phyloP scores from a whole-genome alignment of 2,113 vertebrate species.

The Misgurnus mizolepis region DNA sequence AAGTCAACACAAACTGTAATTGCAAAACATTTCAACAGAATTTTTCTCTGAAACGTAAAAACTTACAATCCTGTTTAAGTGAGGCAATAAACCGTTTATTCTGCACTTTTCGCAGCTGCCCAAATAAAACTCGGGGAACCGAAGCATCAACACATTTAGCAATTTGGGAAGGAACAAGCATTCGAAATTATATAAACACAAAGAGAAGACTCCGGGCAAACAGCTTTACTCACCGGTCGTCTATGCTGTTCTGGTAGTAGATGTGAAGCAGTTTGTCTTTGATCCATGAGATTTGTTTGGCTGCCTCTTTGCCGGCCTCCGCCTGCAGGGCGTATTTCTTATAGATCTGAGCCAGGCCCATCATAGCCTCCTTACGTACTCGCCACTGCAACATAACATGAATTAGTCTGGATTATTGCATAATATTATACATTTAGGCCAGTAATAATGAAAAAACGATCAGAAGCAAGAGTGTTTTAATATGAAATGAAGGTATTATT shows the following conservation, averaged over 20 bases:
- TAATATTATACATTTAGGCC: neutral
- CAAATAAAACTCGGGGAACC: too few relatives aligned
- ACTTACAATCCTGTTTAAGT: too few relatives aligned
- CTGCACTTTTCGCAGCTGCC: too few relatives aligned
- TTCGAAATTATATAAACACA: too few relatives aligned
- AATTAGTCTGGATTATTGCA: neutral
- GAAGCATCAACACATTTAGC: too few relatives aligned
- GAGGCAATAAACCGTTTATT: too few relatives aligned
- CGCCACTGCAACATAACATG: slow-evolving; percentile 82
- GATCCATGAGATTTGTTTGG: slow-evolving; percentile 98
- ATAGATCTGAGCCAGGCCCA: slow-evolving; percentile 98
- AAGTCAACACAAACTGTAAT: neutral
- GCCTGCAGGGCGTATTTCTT: slow-evolving; percentile 95
- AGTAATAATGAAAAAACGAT: neutral
- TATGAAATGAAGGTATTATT: neutral
- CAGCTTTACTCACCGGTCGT: slow-evolving; percentile 83
- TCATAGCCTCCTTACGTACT: slow-evolving; percentile 98
- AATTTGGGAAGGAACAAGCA: too few relatives aligned
- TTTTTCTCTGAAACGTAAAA: too few relatives aligned
- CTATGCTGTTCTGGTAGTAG: slow-evolving; percentile 99
- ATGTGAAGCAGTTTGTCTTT: slow-evolving; percentile 98
- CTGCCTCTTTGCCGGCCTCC: slow-evolving; percentile 94
- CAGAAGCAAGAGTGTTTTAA: neutral
- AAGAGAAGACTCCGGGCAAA: neutral
- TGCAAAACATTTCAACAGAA: too few relatives aligned